These are phyloP conservation scores for Psylliodes chrysocephalus DNA, from an alignment of 2,888 invertebrate genomes.

Conservation along the genomic window DNA sequence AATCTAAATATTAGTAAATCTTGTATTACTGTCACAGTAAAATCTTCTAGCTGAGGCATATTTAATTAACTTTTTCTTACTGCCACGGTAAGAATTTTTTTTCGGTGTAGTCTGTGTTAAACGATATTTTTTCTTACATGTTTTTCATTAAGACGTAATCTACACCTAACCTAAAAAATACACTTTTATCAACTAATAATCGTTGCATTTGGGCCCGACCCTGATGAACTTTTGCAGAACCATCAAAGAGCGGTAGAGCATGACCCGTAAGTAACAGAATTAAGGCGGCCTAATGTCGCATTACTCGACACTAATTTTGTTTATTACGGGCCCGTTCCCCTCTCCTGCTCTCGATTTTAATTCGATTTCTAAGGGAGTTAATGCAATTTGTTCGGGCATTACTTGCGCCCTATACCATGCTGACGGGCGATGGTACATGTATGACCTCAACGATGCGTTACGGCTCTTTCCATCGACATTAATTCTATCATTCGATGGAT, in stretches of 20 bases:
- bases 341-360: conserved; percentile 48
- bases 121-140: no score
- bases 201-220: background rate
- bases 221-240: background rate
- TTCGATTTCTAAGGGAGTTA: conserved; percentile 55
- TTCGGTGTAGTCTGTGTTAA: no score
- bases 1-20: no score
- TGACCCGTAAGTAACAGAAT: conserved; percentile 52
- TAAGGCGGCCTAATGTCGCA: conserved; percentile 57
- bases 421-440: background rate
- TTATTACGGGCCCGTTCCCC: conserved; percentile 55
- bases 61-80: no score
- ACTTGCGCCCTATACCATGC: conserved; percentile 35
- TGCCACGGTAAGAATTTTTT: no score
- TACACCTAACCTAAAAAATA: no score
- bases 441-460: conserved; percentile 39
- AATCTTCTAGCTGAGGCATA: no score
- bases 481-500: background rate
- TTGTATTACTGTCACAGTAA: no score
- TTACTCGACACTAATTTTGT: conserved; percentile 63
- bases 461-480: background rate
- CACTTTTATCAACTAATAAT: no score
- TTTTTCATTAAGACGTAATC: no score
- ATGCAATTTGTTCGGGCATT: conserved; percentile 51
- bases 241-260: conserved; percentile 51